These are phyloP conservation scores for Ctenochaetus hawaiiensis DNA, from an alignment of 2,797 vertebrate genomes.

Conservation along the genomic window DNA sequence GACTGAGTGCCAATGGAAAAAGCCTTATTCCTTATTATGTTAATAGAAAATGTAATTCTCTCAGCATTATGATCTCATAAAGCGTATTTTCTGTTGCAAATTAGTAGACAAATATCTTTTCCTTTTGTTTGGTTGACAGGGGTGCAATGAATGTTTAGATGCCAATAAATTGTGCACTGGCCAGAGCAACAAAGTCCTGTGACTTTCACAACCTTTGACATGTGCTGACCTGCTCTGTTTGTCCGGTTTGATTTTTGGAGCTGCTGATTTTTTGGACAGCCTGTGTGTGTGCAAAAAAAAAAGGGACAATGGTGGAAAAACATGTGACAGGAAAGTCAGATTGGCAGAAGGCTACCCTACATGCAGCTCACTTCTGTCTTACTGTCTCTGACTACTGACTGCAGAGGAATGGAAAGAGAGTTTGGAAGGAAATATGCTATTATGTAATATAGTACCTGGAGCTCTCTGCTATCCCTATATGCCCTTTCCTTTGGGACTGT, in stretches of 20 bases:
- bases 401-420: constrained; percentile 48
- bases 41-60: too few relatives aligned
- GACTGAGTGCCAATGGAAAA: too few relatives aligned
- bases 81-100: too few relatives aligned
- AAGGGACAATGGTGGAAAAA: constrained; percentile 43
- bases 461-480: constrained; percentile 50
- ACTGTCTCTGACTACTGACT: constrained; percentile 38
- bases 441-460: constrained; percentile 68
- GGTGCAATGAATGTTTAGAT: background rate
- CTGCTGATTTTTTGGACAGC: constrained; percentile 4
- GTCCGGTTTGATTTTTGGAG: constrained; percentile 21
- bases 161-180: constrained; percentile 26
- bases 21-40: too few relatives aligned
- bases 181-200: constrained; percentile 15
- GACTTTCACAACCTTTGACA: constrained; percentile 51
- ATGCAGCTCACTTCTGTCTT: constrained; percentile 32
- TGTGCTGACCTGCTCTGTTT: constrained; percentile 18
- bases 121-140: too few relatives aligned
- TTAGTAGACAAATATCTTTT: too few relatives aligned
- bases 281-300: constrained; percentile 35
- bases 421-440: constrained; percentile 52
- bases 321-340: constrained; percentile 50
- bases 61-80: too few relatives aligned
- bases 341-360: constrained; percentile 36
- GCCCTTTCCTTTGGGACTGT: constrained; percentile 40